phyloP scores from a whole-genome alignment of 2,888 invertebrate genomes.

The Brachyptera putata region DNA sequence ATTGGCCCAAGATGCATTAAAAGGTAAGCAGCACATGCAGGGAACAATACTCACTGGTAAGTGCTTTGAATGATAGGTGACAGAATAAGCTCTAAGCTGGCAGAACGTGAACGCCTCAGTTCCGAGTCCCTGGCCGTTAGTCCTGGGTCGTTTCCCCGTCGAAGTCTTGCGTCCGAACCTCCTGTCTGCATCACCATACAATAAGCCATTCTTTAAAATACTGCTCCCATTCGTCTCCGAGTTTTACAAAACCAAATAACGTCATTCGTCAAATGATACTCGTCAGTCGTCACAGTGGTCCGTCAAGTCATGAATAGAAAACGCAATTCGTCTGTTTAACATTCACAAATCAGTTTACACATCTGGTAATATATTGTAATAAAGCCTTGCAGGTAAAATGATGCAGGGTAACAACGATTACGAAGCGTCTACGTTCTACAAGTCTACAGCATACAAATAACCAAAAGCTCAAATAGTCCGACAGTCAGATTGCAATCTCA shows the following conservation, averaged over 20 bases:
- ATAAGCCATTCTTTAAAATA: conserved; percentile 24
- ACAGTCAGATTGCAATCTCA: conserved; percentile 24
- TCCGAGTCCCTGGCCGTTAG: conserved; percentile 24
- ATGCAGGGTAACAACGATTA: conserved; percentile 4
- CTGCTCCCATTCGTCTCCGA: not conserved
- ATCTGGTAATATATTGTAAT: no score
- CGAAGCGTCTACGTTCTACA: not conserved
- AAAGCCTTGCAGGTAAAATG: conserved; percentile 3
- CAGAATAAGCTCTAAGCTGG: conserved; percentile 37
- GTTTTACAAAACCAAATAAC: not conserved
- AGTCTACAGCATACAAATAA: not conserved
- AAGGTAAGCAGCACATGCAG: conserved; percentile 17
- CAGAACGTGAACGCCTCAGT: conserved; percentile 32
- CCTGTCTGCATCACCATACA: conserved; percentile 32
- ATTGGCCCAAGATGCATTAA: not conserved
- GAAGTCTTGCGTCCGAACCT: conserved; percentile 28
- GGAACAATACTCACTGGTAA: conserved; percentile 32
- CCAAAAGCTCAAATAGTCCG: conserved; percentile 6
- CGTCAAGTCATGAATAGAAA: no score
- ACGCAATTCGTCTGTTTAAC: not conserved
- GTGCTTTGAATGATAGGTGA: conserved; percentile 37
- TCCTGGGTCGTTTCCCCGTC: conserved; percentile 29
- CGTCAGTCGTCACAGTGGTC: not conserved
- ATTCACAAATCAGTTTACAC: no score
- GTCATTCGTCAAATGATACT: not conserved